Evolutionary conservation across 2,113 vertebrate species (phyloP).

Genomic region (Atrichornis clamosus): DNA sequence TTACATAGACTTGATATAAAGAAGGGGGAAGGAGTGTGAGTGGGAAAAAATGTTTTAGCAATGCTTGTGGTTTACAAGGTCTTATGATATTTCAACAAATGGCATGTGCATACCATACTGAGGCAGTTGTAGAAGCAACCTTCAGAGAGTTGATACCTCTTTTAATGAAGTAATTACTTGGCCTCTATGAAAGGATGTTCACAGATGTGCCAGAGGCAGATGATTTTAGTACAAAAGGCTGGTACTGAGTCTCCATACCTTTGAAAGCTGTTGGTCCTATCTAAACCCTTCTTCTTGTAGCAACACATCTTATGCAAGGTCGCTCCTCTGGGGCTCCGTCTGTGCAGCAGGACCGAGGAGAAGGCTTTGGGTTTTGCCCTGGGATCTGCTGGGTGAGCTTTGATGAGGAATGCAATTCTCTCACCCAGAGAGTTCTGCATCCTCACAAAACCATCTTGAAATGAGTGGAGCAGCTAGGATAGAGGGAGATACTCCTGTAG

Average conservation of each 20-base stretch:
- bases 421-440: background rate
- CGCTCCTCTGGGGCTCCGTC: fast-evolving
- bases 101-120: background rate
- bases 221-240: background rate
- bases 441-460: background rate
- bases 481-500: background rate
- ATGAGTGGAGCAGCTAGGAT: background rate
- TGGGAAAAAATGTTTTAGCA: constrained; percentile 19
- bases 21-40: background rate
- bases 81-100: background rate
- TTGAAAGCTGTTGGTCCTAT: background rate
- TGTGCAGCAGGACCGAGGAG: fast-evolving
- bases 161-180: background rate
- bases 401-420: background rate
- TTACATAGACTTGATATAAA: background rate
- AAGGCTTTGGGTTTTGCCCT: background rate
- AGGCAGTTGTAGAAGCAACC: background rate
- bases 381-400: background rate
- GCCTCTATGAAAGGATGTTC: background rate
- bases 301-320: fast-evolving
- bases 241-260: background rate
- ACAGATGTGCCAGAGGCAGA: background rate
- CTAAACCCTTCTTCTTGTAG: background rate
- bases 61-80: background rate
- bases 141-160: background rate